Base-by-base conservation (phyloP, 1,140 invertebrate genomes). In the Camponotus vicinus region DNA sequence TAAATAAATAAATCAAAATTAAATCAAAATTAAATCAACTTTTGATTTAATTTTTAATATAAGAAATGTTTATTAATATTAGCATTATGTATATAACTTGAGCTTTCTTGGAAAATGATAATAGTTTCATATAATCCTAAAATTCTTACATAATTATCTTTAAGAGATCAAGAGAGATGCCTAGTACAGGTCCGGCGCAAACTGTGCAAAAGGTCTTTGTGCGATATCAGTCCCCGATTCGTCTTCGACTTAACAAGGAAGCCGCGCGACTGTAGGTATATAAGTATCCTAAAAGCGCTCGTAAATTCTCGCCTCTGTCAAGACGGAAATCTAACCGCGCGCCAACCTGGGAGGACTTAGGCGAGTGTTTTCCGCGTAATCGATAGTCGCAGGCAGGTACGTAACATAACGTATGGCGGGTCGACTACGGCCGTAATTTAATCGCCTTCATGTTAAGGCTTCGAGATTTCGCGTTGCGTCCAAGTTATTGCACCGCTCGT, bases 401-500 rank as follows among this genome's bases (percentile, higher is more conserved):
- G 69, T 66, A 66, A 82, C 27, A 42, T 45, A 86, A 73, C 63
- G 34, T 61, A 75, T 21, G 77, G 32, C 75, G 55, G 42, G 45
- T 52, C n/a, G 66, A 78, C 76, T 86, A 45, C 75, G 70, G 55
- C 63, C 89, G 91, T 91, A 92, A 93, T 92, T 91, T 77, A 92
- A 93, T 92, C 92, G 86, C 76, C 67, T 57, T 32, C 77, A 82
- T 85, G 90, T 85, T 83, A 87, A 88, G 88, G 84, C 85, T 87
- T 75, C 84, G 92, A 91, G 83, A 91, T 91, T 89, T 90, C 88
- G 70, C 90, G 79, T 83, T 83, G 79, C 90, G 88, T 76, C 78
- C 79, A 91, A 93, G 91, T 92, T 92, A 91, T 93, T 92, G 88
- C 85, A 82, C 86, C 89, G 88, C 86, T 90, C 93, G 93, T 93